Evolutionary conservation across 2,888 invertebrate genomes (phyloP), one percentile per base, ranked within the genome.

Genomic region (Helicoverpa assulta): DNA sequence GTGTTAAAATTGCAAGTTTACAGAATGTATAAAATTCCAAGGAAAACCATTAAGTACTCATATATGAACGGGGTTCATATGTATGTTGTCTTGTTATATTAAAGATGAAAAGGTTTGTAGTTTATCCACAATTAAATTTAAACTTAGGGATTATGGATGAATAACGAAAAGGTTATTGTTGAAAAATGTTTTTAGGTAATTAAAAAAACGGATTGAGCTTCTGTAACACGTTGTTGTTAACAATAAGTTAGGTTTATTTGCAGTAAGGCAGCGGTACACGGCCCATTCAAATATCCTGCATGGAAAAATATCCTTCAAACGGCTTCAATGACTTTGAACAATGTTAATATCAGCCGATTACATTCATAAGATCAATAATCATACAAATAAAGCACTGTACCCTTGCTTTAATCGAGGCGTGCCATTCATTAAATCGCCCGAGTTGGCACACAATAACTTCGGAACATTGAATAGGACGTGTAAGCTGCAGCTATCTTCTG

Each of bases 101-200:
- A 91, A 90, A 83, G 71, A 76, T 73, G 70, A 78, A 80, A 92
- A 89, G 88, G 93, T 94, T 95, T 91, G 95, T 95, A 95, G 95
- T 93, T 91, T 92, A 95, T 92, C 93, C 95, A 94, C 89, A 89
- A 93, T 91, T 91, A 94, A 93, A 93, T 91, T 88, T 90, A 92
- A 93, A 76, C 80, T 85, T 93, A 94, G 95, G 94, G 91, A 88
- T 93, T 92, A 94, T 88, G 91, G 87, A 91, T 88, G 91, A 92
- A 90, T 91, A 91, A 92, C 90, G 91, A 93, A 91, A 91, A 90
- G 91, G 93, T 95, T 95, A 95, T 95, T 95, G 95, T 95, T 95
- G 95, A 95, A 90, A 90, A 94, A 94, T 94, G 94, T 95, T 95
- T 93, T 95, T 95, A 95, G 95, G 90, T 94, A 91, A 93, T 92